Conservation (phyloP, 2,797 vertebrate genomes). For the Fistularia commersonii region DNA sequence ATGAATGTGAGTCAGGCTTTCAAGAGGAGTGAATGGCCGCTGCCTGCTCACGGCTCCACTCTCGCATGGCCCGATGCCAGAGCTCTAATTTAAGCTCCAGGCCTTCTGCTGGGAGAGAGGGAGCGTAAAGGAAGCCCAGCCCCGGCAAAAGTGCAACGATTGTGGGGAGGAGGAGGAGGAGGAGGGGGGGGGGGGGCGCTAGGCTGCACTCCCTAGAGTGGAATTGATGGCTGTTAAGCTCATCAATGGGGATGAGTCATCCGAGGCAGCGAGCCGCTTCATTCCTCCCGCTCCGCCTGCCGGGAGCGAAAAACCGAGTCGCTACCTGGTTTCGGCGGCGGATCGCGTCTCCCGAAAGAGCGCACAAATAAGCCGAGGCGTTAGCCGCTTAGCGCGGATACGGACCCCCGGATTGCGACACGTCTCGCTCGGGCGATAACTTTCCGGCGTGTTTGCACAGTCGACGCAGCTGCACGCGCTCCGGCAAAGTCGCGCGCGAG, state of each 20-base stretch:
- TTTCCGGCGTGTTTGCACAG: constrained; percentile 23
- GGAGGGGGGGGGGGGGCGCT: constrained; percentile 26
- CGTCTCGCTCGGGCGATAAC: not conserved
- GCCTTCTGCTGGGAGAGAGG: constrained; percentile 60
- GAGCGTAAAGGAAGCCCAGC: constrained; percentile 60
- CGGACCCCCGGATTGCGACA: constrained; percentile 7
- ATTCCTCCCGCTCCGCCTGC: constrained; percentile 56
- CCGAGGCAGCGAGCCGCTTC: constrained; percentile 60
- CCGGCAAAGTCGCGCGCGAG: constrained; percentile 10
- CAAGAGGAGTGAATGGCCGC: constrained; percentile 67
- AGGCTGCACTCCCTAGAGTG: constrained; percentile 55
- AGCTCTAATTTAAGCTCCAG: constrained; percentile 73
- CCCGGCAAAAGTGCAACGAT: constrained; percentile 48
- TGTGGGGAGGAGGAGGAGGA: constrained; percentile 11
- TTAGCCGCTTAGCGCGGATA: constrained; percentile 2
- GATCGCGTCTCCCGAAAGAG: constrained; percentile 20
- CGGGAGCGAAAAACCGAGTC: constrained; percentile 49
- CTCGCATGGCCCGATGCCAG: constrained; percentile 66
- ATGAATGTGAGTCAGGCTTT: constrained; percentile 61
- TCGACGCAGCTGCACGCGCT: constrained; percentile 15
- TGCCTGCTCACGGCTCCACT: constrained; percentile 51
- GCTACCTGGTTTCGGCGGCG: constrained; percentile 33
- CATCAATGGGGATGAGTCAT: constrained; percentile 78
- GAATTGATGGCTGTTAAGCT: constrained; percentile 74
- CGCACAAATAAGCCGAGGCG: constrained; percentile 11